Percentiles rank a stretch among this genome's conserved stretches.
Evolutionary conservation across 2,797 vertebrate species (phyloP).

Genomic region (Eutrigla gurnardus): DNA sequence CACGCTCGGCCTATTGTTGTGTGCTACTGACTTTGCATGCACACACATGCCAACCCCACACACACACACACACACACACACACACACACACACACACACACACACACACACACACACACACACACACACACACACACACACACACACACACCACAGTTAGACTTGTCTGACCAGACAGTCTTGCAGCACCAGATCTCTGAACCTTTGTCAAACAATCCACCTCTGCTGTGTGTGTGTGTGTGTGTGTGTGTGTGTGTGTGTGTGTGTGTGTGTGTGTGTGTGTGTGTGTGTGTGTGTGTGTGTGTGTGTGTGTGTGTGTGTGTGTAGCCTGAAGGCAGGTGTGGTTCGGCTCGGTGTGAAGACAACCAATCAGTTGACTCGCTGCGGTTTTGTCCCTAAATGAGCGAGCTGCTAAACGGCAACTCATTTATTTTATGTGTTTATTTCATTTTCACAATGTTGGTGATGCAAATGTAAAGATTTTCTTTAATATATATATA

Average conservation of each 20-base stretch:
- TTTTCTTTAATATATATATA: not conserved
- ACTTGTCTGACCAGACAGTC: constrained; percentile 84
- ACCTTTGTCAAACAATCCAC: constrained; percentile 75
- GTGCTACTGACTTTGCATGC: constrained; percentile 36
- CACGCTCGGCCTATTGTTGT: constrained; percentile 51
- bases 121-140: too few species aligned
- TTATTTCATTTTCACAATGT: not conserved
- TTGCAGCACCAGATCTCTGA: constrained; percentile 77
- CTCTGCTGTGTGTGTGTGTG: constrained; percentile 42
- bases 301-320: constrained; percentile 26
- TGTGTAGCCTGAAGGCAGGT: constrained; percentile 40
- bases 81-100: constrained; percentile 26
- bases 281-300: constrained; percentile 23
- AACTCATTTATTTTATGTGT: too few species aligned
- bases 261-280: constrained; percentile 25
- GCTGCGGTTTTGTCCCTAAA: not conserved
- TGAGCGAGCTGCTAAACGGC: not conserved
- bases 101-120: constrained; percentile 43
- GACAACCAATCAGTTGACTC: constrained; percentile 70
- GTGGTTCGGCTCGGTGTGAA: constrained; percentile 1
- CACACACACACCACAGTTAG: constrained; percentile 65
- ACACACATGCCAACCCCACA: constrained; percentile 42
- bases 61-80: constrained; percentile 22
- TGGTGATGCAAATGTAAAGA: not conserved
- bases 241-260: constrained; percentile 19